phyloP scores from a whole-genome alignment of 2,797 vertebrate species.

The Morus bassanus region DNA sequence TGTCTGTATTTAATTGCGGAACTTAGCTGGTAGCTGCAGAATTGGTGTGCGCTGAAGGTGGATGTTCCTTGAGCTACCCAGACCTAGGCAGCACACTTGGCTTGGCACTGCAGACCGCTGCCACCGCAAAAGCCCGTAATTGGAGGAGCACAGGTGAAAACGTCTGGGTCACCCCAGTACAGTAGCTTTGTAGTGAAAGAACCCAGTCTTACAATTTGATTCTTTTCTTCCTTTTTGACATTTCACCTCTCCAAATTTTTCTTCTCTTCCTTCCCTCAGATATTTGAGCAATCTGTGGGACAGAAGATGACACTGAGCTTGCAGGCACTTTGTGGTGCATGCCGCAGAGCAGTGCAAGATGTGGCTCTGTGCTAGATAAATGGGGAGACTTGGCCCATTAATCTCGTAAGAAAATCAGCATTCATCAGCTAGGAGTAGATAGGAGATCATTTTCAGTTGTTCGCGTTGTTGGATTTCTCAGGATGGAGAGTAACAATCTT shows the following conservation, averaged over 20 bases:
- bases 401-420: background rate
- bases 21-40: background rate
- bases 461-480: background rate
- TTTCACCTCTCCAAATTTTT: background rate
- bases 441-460: background rate
- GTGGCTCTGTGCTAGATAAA: background rate
- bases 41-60: background rate
- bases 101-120: background rate
- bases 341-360: background rate
- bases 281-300: background rate
- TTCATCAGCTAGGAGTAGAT: background rate
- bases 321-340: background rate
- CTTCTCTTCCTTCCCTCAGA: background rate
- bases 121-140: background rate
- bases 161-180: rapidly evolving
- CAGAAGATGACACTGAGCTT: background rate
- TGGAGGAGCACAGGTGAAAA: background rate
- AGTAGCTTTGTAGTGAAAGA: background rate
- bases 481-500: background rate
- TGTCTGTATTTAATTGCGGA: background rate
- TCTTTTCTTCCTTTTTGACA: background rate
- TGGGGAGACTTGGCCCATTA: no score
- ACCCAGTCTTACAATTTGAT: background rate
- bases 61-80: background rate
- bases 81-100: background rate